phyloP scores from a whole-genome alignment of 2,113 vertebrate species.

The Cephalopterus ornatus region DNA sequence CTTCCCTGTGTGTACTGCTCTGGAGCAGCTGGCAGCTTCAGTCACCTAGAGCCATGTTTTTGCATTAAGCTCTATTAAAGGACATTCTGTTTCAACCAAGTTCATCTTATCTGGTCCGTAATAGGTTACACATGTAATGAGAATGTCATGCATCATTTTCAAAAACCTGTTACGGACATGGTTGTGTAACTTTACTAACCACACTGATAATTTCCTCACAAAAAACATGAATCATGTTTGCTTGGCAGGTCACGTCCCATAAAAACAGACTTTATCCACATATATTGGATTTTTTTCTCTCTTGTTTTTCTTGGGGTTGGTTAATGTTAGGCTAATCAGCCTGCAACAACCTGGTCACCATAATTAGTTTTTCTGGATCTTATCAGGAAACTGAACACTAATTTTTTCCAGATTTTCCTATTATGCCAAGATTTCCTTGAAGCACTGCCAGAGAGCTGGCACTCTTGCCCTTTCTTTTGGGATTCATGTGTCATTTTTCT shows the following conservation, averaged over 20 bases:
- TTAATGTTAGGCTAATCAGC: neutral
- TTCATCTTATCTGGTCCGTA: neutral
- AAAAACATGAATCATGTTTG: neutral
- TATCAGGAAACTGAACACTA: neutral
- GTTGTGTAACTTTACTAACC: neutral
- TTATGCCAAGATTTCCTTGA: neutral
- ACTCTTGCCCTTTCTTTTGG: neutral
- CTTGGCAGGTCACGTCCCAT: neutral
- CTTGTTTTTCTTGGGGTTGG: neutral
- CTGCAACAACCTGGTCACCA: neutral
- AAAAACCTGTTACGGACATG: neutral
- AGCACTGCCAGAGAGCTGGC: neutral
- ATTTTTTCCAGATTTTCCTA: neutral
- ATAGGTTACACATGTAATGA: neutral
- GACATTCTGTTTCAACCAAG: neutral
- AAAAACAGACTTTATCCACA: neutral
- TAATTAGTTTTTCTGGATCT: neutral
- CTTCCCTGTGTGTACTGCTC: neutral
- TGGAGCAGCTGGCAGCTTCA: neutral
- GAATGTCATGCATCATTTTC: neutral
- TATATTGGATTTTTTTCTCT: neutral
- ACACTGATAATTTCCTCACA: neutral
- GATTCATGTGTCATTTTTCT: neutral
- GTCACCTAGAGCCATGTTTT: neutral
- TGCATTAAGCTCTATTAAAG: neutral